Base-by-base conservation (phyloP, 2,113 vertebrate species). In the Bucco capensis region DNA sequence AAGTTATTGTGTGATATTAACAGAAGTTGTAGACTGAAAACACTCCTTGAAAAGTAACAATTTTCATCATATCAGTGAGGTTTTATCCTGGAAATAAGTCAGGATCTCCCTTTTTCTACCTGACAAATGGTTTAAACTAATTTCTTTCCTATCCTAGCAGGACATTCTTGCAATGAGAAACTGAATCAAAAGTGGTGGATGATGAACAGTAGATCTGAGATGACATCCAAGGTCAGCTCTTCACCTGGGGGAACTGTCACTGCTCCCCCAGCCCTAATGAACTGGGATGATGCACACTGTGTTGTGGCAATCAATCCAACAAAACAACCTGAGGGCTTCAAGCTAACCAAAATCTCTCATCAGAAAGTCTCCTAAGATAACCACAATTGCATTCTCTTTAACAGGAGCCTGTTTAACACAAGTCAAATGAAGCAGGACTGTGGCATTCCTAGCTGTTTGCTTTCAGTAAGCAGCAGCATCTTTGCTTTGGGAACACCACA, bases 281-380 rank as follows among this genome's bases (percentile, higher is more conserved):
- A 27, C 37, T 18, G 37, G 23, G 60, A 73, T 28, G 19, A 64
- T 15, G 27, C 11, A 37, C 22, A 30, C 7, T 0, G 24, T 37
- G 7, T 15, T 37, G 7, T 15, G 28, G 37, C 28, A 89, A 69
- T 31, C 19, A 44, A 27, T 8, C 42, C 42, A 61, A 72, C 14
- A 51, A 12, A 78, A n/a, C 44, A n/a, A 50, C 14, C 19, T 35
- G 28, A 74, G 11, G 1, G 24, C 30, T 88, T 90, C 65, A 80
- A 18, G 13, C 8, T 23, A 35, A 65, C 30, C 2, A n/a, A 0
- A 2, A 25, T 8, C 14, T 35, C 27, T 1, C 2, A 47, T 5
- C 31, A 47, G 22, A 58, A 53, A 47, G 44, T 23, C 64, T 40
- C 13, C 44, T 19, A 51, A 71, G 69, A 53, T 28, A 75, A 73